Base-by-base conservation (phyloP, 1,140 invertebrate species). In the Zophobas atratus region DNA sequence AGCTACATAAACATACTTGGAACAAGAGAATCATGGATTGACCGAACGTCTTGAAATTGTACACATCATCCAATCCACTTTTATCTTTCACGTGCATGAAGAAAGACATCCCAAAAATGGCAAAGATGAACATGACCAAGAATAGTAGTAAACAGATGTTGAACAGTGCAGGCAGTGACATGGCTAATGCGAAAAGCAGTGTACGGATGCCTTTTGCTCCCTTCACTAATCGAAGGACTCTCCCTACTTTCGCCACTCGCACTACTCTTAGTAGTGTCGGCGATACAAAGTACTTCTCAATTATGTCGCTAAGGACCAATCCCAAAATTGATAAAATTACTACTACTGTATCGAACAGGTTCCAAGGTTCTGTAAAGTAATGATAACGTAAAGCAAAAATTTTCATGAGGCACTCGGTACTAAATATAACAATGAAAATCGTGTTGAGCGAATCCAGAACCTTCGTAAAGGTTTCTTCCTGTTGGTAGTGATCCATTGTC, bases 281-380 rank as follows among this genome's bases (percentile, higher is more conserved):
- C 71, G 97, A 99, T 82, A 99, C 96, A 88, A 99, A 97, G 90
- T 98, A 98, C 88, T 97, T 97, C 86, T 97, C 96, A 86, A 99
- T 98, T 84, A 98, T 93, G 89, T 98, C 97, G 88, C 95, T 96
- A 86, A 99, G 90, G 84, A 97, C 95, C 90, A 98, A 90, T 91
- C 96, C 97, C 89, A 97, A 92, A 90, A 99, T 97, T 87, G 98
- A 99, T 88, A 99, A 93, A 90, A 98, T 97, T 85, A 99, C 98
- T 87, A 99, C 97, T 85, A 98, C 95, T 90, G 98, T 98, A 92
- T 99, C 98, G 91, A 99, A 99, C 83, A 99, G 92, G 91, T 99
- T 99, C 98, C 98, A 99, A 76, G 98, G 97, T 89, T 99, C 96
- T 88, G 97, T 97, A 91, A 99, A 99, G 90, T 99, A 99, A 90